Percentiles rank a stretch among this genome's conserved stretches.
phyloP scores from a whole-genome alignment of 1,140 invertebrate genomes.

The Heterodera schachtii region DNA sequence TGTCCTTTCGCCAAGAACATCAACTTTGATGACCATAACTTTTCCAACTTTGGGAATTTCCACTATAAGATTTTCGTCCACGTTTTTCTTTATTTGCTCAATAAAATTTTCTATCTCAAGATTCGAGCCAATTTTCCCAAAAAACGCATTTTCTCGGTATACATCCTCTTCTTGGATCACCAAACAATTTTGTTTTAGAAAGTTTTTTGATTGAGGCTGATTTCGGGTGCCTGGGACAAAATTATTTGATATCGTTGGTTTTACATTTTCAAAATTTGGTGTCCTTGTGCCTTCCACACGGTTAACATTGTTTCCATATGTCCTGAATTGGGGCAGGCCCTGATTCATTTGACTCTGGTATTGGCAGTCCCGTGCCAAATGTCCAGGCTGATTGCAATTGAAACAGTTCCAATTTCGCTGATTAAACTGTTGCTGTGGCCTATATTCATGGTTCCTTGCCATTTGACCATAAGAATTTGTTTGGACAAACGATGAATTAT shows the following conservation, averaged over 20 bases:
- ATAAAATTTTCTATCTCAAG: no score
- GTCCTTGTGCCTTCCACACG: no score
- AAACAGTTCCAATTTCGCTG: neutral
- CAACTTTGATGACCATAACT: neutral
- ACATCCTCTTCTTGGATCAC: neutral
- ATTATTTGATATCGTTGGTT: no score
- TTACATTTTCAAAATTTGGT: no score
- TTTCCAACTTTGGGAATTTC: neutral
- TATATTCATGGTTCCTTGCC: neutral
- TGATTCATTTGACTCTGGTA: no score
- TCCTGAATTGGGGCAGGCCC: neutral
- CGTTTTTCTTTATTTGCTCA: no score
- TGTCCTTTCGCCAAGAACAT: neutral
- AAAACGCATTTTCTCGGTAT: no score
- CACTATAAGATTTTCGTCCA: neutral
- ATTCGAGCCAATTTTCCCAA: no score
- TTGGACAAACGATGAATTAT: neutral
- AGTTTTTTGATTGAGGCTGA: neutral
- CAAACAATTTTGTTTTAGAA: neutral
- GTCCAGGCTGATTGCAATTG: neutral
- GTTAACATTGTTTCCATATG: no score
- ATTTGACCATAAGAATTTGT: neutral
- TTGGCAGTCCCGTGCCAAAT: neutral
- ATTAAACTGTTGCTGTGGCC: neutral
- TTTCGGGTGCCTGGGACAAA: no score